A percentile compares a stretch with the other conserved stretches of the same genome.
Conservation (phyloP, 1,140 invertebrate genomes). For the Maniola jurtina region DNA sequence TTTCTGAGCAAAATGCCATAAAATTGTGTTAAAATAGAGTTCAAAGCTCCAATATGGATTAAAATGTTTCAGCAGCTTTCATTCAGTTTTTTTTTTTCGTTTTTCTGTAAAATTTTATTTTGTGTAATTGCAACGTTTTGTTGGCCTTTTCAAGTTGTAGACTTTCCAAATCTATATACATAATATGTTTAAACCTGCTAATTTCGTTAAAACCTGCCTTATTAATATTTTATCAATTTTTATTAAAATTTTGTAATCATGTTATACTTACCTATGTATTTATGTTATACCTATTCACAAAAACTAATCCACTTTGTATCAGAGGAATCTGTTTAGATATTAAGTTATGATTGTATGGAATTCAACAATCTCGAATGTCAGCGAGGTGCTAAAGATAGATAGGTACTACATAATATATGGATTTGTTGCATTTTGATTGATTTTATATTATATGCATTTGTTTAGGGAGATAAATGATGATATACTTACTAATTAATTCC, state of each 20-base stretch:
- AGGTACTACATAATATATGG: no score
- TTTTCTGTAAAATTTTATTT: no score
- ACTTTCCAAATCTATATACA: no score
- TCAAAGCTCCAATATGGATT: no score
- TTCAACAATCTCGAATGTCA: constrained; percentile 52
- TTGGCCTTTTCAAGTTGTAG: no score
- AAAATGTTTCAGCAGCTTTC: no score
- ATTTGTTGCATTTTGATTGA: constrained; percentile 49
- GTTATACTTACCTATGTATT: constrained; percentile 4
- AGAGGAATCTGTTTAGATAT: constrained; percentile 43
- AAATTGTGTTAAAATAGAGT: no score
- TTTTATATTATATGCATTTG: constrained; percentile 52
- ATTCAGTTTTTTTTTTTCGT: no score
- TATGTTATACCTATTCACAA: constrained; percentile 17
- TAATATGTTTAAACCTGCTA: no score
- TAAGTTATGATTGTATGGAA: constrained; percentile 53
- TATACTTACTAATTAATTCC: background rate
- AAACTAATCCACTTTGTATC: constrained; percentile 52
- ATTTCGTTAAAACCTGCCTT: constrained; percentile 18
- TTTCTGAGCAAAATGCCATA: no score
- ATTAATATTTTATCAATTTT: constrained; percentile 14
- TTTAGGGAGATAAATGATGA: constrained; percentile 24
- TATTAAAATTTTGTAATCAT: constrained; percentile 19
- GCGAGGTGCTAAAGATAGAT: constrained; percentile 62
- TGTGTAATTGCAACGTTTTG: no score